These are phyloP conservation scores for Petroica traversi DNA, from an alignment of 2,113 vertebrate genomes.

Conservation along the genomic window DNA sequence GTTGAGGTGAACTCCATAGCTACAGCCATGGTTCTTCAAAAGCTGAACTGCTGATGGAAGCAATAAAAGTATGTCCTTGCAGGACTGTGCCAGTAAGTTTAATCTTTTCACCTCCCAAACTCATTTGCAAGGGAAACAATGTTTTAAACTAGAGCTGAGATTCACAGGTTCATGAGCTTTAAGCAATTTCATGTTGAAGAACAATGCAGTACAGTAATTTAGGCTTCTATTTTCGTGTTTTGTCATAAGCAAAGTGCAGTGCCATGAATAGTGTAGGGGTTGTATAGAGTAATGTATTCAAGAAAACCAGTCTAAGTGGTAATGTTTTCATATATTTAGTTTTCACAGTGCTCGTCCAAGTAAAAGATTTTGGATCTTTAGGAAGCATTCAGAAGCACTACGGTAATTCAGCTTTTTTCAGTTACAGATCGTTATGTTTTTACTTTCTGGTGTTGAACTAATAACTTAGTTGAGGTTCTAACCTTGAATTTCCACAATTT, in stretches of 20 bases:
- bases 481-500: neutral
- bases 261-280: neutral
- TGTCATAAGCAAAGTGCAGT: neutral
- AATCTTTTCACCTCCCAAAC: neutral
- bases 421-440: neutral
- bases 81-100: neutral
- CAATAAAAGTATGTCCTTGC: neutral
- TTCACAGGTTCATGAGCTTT: neutral
- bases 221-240: neutral
- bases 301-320: neutral
- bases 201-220: neutral
- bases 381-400: slow-evolving; percentile 73
- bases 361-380: slow-evolving; percentile 84
- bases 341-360: slow-evolving; percentile 88
- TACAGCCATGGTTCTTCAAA: neutral
- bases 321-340: slow-evolving; percentile 69
- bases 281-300: neutral
- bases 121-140: neutral
- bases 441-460: neutral
- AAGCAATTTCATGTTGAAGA: neutral
- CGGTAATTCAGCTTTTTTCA: slow-evolving; percentile 70
- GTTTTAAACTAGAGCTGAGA: neutral
- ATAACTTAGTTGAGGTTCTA: neutral
- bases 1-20: neutral
- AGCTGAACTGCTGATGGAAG: neutral